Base-by-base conservation (phyloP, 1,140 invertebrate species). In the Chelonus insularis region DNA sequence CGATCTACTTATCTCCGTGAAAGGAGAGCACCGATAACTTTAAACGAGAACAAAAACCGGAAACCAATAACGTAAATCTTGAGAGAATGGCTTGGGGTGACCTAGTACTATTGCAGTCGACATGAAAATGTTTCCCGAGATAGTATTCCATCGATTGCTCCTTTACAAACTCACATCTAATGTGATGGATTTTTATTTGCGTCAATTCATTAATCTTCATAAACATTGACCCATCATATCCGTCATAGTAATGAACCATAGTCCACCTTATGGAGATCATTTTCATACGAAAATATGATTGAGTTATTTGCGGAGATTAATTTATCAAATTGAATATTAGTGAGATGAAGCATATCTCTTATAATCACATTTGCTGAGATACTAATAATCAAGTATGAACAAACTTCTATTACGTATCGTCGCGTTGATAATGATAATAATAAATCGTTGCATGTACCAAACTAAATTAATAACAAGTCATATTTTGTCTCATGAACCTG, bases 1-100 rank as follows among this genome's bases (percentile, higher is more conserved):
- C 52, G 36, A 55, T 55, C 52, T 55, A 55, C 52, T 55, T 55
- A 55, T 55, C 52, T 52, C 52, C 14, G 34, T 55, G 52, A 55
- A 55, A 55, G 52, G 52, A 37, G 52, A 55, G 52, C 52, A 29
- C 36, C 52, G 52, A 55, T 55, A 55, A 55, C 52, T 55, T 55
- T 55, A 55, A 55, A 55, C 52, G 52, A 55, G 52, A 55, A 55
- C 52, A 55, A 55, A 55, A 55, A 55, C 52, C 52, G 34, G 52
- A 55, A 55, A 55, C 52, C 52, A 55, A 55, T 55, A 55, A 55
- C 52, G 52, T 55, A 55, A 55, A 55, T 55, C 52, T 55, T 55
- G 14, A 55, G 52, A 16, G 29, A 55, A 55, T 55, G 20, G 52
- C 52, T 52, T 52, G 41, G 50, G 50, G 34, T 55, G 52, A 55